These are phyloP conservation scores for Chrysolina haemoptera DNA, from an alignment of 2,888 invertebrate genomes.

Conservation along the genomic window DNA sequence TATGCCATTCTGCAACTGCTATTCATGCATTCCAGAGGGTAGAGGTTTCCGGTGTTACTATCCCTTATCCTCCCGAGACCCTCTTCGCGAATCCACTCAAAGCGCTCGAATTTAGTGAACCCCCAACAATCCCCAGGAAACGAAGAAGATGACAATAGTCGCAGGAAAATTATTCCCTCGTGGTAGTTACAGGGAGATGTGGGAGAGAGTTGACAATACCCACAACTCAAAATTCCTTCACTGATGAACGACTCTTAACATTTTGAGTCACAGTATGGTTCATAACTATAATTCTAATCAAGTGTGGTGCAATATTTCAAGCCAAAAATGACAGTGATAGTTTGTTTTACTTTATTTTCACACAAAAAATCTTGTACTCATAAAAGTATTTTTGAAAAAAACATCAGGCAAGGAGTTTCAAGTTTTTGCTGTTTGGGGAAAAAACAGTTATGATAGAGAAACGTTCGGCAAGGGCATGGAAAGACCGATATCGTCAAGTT, in stretches of 20 bases:
- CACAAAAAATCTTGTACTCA: no score
- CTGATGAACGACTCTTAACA: background rate
- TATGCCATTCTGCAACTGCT: background rate
- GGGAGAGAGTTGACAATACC: conserved; percentile 23
- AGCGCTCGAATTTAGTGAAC: conserved; percentile 13
- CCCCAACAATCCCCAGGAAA: conserved; percentile 26
- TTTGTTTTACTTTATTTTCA: no score
- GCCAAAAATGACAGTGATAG: no score
- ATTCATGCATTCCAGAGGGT: background rate
- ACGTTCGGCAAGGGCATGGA: no score
- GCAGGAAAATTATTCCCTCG: conserved; percentile 41
- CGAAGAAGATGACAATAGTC: conserved; percentile 44
- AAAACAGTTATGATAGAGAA: no score
- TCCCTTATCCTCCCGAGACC: conserved; percentile 1
- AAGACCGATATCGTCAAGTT: no score
- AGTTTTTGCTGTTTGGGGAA: no score
- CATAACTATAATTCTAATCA: no score
- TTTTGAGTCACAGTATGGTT: no score
- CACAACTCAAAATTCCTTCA: background rate
- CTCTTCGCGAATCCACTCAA: conserved; percentile 6
- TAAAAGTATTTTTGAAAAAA: no score
- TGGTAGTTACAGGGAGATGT: conserved; percentile 27
- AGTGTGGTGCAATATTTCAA: no score
- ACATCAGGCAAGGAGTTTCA: no score
- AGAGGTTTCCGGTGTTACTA: background rate